phyloP scores from a whole-genome alignment of 2,113 vertebrate genomes.

The Mastomys coucha region DNA sequence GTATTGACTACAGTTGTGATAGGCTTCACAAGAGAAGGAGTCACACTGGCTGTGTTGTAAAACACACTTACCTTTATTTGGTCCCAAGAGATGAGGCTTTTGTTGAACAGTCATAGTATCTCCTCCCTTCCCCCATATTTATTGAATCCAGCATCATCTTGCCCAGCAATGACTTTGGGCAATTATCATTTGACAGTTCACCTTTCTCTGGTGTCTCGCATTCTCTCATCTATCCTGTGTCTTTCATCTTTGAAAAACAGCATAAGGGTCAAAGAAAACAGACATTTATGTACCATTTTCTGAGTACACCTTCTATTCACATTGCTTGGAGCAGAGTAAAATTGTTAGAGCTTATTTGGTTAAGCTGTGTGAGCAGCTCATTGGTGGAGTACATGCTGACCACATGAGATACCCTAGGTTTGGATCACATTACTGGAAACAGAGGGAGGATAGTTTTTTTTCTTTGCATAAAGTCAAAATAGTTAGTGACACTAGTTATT shows the following conservation, averaged over 20 bases:
- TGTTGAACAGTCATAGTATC: not conserved
- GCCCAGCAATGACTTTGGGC: not conserved
- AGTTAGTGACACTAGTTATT: not conserved
- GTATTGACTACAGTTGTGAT: rapidly evolving
- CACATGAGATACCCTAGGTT: not conserved
- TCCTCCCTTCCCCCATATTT: not conserved
- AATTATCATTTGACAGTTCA: slow-evolving; percentile 30
- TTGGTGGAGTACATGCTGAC: not conserved
- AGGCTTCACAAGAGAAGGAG: not conserved
- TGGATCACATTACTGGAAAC: not conserved
- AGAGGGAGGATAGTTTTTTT: not conserved
- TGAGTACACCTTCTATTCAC: not conserved
- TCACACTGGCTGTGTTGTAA: not conserved
- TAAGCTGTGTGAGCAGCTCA: not conserved
- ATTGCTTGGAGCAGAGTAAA: not conserved
- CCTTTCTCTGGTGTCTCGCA: not conserved
- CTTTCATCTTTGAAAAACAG: slow-evolving; percentile 27
- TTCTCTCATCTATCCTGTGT: not conserved
- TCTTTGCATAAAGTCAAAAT: not conserved
- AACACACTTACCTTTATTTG: slow-evolving; percentile 9
- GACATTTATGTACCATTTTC: not conserved
- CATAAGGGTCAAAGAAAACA: not conserved
- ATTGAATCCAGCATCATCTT: slow-evolving; percentile 39
- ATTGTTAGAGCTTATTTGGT: not conserved
- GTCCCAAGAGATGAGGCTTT: slow-evolving; percentile 5